Base-by-base conservation (phyloP, 2,113 vertebrate species). In the Bos taurus region DNA sequence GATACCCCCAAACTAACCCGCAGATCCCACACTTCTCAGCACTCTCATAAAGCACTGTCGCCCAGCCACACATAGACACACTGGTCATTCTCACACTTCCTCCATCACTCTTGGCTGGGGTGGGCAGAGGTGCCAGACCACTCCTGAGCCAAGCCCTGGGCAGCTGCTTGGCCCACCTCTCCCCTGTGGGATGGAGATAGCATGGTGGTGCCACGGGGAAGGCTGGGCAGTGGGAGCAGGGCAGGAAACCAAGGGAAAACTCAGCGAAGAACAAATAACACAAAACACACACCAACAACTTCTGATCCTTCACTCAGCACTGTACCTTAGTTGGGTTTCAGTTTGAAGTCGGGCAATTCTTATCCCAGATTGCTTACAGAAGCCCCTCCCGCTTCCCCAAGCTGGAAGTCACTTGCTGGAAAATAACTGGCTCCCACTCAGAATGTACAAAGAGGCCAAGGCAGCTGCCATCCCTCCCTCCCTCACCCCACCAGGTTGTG, bases 131-230 rank as follows among this genome's bases (percentile, higher is more conserved):
- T 17, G 11, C 59, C 40, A 13, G 62, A 6, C 3, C 40, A 10
- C 28, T 15, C 21, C 43, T 0, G 16, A 8, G 50, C 33, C 16
- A 14, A 25, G 62, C 25, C n/a, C 19, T 6, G 1, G 1, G 25
- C 30, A 28, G 26, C 43, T 6, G 23, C 50, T 7, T 1, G 14
- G 16, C 52, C 46, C 10, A 52, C 26, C 3, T 0, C 0, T n/a
- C 87, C 23, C 85, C 57, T 0, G 2, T 10, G 26, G 36, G 84
- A 4, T 33, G 30, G n/a, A 82, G 9, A 10, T 7, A 1, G 16
- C 30, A 8, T 28, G 0, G 0, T 19, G 26, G 26, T 23, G 21
- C 15, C 0, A 0, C 0, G 0, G 3, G 84, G 40, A 81, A 40
- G n/a, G 33, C 48, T 26, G 40, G n/a, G n/a, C 1, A 6, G 46